A percentile compares a stretch with the other conserved stretches of the same genome.
These are phyloP conservation scores for Harpagifer antarcticus DNA, from an alignment of 2,797 vertebrate species.

Conservation along the genomic window DNA sequence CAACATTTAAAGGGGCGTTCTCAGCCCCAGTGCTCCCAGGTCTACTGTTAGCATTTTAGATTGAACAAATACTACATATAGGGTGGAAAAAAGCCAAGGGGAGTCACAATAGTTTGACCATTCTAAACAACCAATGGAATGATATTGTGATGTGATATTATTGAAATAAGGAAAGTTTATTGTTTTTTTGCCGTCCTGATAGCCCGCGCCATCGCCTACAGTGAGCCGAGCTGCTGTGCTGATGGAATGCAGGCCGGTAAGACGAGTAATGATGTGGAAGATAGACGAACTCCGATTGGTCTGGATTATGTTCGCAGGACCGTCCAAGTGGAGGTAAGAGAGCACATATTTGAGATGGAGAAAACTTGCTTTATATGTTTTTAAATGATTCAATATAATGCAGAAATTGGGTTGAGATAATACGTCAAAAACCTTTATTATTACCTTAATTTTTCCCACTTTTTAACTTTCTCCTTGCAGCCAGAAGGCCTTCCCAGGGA, in stretches of 20 bases:
- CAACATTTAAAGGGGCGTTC: neutral
- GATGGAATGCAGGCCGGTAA: constrained; percentile 84
- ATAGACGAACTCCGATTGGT: constrained; percentile 82
- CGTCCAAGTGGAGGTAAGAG: constrained; percentile 90
- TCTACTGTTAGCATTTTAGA: neutral
- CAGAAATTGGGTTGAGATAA: neutral
- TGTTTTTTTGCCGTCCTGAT: constrained; percentile 18
- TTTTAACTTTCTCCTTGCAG: constrained; percentile 69
- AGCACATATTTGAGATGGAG: neutral
- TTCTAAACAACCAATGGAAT: neutral
- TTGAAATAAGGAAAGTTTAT: neutral
- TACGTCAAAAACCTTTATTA: accelerated
- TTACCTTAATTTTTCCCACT: neutral
- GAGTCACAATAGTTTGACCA: neutral
- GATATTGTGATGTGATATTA: neutral
- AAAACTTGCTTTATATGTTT: neutral
- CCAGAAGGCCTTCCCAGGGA: constrained; percentile 92
- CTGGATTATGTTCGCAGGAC: constrained; percentile 89
- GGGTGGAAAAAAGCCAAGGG: neutral
- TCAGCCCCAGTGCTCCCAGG: neutral
- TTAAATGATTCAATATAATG: neutral
- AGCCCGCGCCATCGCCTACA: constrained; percentile 93
- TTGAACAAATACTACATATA: neutral
- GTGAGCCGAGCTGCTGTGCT: constrained; percentile 88
- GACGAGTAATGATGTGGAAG: constrained; percentile 82